Evolutionary conservation across 2,797 vertebrate genomes (phyloP).

Genomic region (Arrhamphus sclerolepis): DNA sequence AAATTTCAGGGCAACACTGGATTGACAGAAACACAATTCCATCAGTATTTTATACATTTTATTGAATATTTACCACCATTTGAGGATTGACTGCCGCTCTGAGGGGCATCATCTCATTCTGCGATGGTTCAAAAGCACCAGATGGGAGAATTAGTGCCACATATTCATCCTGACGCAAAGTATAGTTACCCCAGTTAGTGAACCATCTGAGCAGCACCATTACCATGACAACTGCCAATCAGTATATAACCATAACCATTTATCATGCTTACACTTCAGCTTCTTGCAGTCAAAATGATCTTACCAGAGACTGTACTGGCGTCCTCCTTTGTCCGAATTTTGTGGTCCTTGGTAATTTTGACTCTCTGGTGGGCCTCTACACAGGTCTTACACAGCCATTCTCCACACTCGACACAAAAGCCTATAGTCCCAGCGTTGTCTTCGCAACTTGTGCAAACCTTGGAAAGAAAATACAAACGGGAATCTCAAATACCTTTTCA

Average conservation of each 20-base stretch:
- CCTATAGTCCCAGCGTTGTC: slow-evolving; percentile 96
- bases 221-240: slow-evolving; percentile 65
- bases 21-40: no score
- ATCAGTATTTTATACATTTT: no score
- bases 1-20: no score
- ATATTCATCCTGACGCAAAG: no score
- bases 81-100: no score
- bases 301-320: slow-evolving; percentile 88
- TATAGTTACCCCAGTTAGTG: not conserved
- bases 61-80: no score
- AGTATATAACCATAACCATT: slow-evolving; percentile 21
- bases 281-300: slow-evolving; percentile 31
- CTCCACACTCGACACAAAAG: slow-evolving; percentile 96
- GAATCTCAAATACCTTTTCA: not conserved
- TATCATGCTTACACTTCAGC: slow-evolving; percentile 14
- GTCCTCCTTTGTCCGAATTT: slow-evolving; percentile 97
- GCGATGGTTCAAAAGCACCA: no score
- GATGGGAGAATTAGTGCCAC: no score
- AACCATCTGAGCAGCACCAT: slow-evolving; percentile 41
- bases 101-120: no score
- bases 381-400: slow-evolving; percentile 98
- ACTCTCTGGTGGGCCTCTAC: slow-evolving; percentile 98
- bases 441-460: slow-evolving; percentile 99
- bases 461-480: slow-evolving; percentile 12
- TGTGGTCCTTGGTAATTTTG: slow-evolving; percentile 98